phyloP scores from a whole-genome alignment of 2,113 vertebrate genomes.

The Silurus meridionalis region DNA sequence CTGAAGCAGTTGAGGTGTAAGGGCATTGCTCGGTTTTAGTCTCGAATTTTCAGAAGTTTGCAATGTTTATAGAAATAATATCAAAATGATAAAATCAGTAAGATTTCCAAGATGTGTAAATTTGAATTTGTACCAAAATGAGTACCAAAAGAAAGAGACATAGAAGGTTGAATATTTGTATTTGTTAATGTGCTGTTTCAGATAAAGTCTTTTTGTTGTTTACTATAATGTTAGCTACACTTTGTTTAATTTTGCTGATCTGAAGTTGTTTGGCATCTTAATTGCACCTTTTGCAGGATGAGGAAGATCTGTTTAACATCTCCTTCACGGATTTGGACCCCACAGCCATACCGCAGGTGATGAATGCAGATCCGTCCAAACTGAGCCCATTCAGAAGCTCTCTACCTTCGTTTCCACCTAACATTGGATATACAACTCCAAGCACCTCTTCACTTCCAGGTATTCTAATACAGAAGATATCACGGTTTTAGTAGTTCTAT shows the following conservation, averaged over 20 bases:
- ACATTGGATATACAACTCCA: slow-evolving; percentile 17
- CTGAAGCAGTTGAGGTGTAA: not conserved
- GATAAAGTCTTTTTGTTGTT: not conserved
- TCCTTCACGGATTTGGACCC: slow-evolving; percentile 56
- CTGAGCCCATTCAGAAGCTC: slow-evolving; percentile 45
- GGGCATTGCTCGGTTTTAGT: not conserved
- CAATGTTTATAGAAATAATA: not conserved
- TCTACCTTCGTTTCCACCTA: slow-evolving; percentile 27
- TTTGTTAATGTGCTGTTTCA: not conserved
- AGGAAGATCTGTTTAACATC: slow-evolving; percentile 31
- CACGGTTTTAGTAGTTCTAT: not conserved
- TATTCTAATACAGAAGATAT: slow-evolving; percentile 56
- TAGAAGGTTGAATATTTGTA: not conserved
- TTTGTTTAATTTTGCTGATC: not conserved
- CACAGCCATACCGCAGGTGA: slow-evolving; percentile 33
- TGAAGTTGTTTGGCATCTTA: not conserved
- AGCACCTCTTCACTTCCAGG: slow-evolving; percentile 65
- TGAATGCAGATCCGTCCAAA: slow-evolving; percentile 38
- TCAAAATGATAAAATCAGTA: not conserved
- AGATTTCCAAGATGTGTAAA: not conserved
- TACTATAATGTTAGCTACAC: not conserved
- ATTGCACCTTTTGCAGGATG: slow-evolving; percentile 40
- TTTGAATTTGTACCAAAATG: not conserved
- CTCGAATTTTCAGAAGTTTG: not conserved
- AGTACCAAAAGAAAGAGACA: not conserved